Percentiles rank a stretch among this genome's conserved stretches.
Evolutionary conservation across 2,888 invertebrate genomes (phyloP).

Genomic region (Epirrita christyi): DNA sequence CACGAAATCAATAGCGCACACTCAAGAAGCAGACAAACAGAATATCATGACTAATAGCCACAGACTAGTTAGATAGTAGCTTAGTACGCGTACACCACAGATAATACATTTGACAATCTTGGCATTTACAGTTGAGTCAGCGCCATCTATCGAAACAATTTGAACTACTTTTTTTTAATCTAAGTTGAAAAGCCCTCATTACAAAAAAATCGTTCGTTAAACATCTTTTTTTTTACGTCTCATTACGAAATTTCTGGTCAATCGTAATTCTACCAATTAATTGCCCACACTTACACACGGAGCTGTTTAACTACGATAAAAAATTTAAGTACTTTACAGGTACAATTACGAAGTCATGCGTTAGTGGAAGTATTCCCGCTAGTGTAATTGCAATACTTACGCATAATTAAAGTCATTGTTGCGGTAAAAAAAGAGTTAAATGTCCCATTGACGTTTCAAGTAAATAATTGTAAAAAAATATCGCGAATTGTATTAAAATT

Average conservation of each 20-base stretch:
- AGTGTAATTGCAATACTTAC: conserved; percentile 58
- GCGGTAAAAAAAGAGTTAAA: conserved; percentile 41
- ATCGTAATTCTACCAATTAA: conserved; percentile 28
- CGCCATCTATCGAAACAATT: too few species aligned
- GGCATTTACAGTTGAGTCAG: too few species aligned
- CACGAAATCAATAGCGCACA: too few species aligned
- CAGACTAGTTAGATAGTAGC: too few species aligned
- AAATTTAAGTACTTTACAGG: conserved; percentile 24
- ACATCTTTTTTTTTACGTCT: conserved; percentile 23
- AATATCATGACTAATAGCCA: too few species aligned
- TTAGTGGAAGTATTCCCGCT: conserved; percentile 28
- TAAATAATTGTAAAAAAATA: too few species aligned
- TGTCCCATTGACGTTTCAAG: conserved; percentile 45
- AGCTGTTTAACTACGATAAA: conserved; percentile 23
- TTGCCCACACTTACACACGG: conserved; percentile 25
- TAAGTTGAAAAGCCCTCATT: background rate
- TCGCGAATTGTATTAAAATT: conserved; percentile 31
- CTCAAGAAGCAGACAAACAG: too few species aligned
- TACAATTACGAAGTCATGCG: conserved; percentile 31
- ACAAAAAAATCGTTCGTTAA: conserved; percentile 12
- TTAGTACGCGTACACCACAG: too few species aligned
- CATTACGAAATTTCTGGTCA: conserved; percentile 29
- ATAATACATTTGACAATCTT: too few species aligned
- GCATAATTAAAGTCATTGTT: conserved; percentile 49
- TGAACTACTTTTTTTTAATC: too few species aligned